Conservation (phyloP, 2,888 invertebrate genomes). For the Drosophila tanythrix region DNA sequence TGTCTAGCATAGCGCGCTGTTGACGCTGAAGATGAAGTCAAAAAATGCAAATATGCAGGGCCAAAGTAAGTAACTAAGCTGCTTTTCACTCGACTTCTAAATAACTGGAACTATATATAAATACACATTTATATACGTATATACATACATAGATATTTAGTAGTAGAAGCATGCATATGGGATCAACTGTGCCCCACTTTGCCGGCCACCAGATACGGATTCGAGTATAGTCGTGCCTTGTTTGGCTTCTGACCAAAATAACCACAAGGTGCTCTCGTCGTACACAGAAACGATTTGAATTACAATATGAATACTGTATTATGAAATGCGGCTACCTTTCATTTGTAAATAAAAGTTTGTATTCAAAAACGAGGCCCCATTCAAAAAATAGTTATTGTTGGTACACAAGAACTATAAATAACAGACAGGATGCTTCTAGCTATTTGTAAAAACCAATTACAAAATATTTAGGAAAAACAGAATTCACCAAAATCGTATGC, state of each 20-base stretch:
- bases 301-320: constrained; percentile 59
- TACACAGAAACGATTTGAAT: constrained; percentile 65
- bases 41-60: constrained; percentile 73
- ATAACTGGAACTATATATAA: constrained; percentile 25
- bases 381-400: neutral
- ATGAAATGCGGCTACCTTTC: constrained; percentile 25
- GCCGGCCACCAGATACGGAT: constrained; percentile 42
- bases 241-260: constrained; percentile 79
- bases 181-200: constrained; percentile 66
- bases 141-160: neutral
- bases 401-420: neutral
- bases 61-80: constrained; percentile 45
- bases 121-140: neutral
- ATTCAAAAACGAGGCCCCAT: constrained; percentile 5
- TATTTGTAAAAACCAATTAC: neutral
- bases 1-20: neutral
- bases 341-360: constrained; percentile 25
- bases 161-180: neutral
- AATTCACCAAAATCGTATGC: neutral
- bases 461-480: neutral
- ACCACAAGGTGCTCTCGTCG: constrained; percentile 59
- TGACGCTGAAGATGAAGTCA: constrained; percentile 38
- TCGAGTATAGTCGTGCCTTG: constrained; percentile 56
- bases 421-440: neutral
- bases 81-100: constrained; percentile 45